Base-by-base conservation (phyloP, 2,113 vertebrate species). In the Propithecus coquereli region DNA sequence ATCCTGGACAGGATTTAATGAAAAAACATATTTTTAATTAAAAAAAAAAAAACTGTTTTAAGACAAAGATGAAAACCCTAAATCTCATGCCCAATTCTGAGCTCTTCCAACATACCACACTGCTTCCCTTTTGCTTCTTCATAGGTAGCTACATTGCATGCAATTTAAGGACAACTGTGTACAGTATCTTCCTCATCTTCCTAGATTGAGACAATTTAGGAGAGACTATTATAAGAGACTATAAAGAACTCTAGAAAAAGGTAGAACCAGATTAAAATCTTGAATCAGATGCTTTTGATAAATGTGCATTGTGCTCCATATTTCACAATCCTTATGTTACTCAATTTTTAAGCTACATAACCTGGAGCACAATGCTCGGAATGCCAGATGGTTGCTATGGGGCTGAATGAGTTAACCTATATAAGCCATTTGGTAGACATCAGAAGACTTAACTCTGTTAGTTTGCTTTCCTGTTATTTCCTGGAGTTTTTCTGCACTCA, bases 401-500 rank as follows among this genome's bases (percentile, higher is more conserved):
- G 63, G 25, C 70, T 54, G 17, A 68, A 92, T 30, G 85, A 70
- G 73, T 50, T 91, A 93, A 91, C 8, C 47, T 84, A 22, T 20
- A 45, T 65, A 70, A 71, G 85, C 52, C 23, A 27, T 61, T 77
- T 77, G 57, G 52, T 57, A 95, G 84, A 90, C 45, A 87, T 63
- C 34, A 14, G 54, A 86, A 20, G 5, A 73, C 11, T 2, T 25
- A 83, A 90, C 70, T 94, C 66, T 74, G 43, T 76, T 73, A 54
- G 16, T 80, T 32, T 79, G 61, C 71, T 66, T 91, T 80, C 71
- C 50, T 91, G 32, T 50, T 94, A 74, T 77, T 94, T 91, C 66
- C 80, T 59, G 66, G 85, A 63, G 59, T 87, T 95, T 91, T 79
- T 86, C 66, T 86, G 54, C 3, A 93, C 23, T 96, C 45, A 47